Conservation (phyloP, 37 sponge, comb jelly and placozoan species). For the Corticium candelabrum region DNA sequence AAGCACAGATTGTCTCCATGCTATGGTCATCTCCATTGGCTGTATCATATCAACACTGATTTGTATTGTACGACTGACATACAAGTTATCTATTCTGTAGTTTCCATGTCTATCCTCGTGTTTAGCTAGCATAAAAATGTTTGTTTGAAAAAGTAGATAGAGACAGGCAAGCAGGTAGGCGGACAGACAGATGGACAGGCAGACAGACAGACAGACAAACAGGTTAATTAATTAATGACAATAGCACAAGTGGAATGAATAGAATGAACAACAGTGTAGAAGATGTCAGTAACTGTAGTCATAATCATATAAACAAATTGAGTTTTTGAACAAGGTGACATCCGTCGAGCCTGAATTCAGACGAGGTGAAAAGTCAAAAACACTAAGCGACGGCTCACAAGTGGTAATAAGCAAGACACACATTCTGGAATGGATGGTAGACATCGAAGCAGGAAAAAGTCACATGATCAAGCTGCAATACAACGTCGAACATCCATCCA, state of each 20-base stretch:
- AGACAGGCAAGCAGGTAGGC: too few relatives aligned
- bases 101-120: not conserved
- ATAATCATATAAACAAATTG: not conserved
- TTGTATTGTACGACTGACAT: too few relatives aligned
- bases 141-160: too few relatives aligned
- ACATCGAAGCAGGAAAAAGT: slow-evolving; percentile 38
- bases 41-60: too few relatives aligned
- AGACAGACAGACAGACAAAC: too few relatives aligned
- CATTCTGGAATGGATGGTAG: slow-evolving; percentile 63
- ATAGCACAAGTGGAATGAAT: not conserved
- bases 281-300: not conserved
- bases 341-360: slow-evolving; percentile 43
- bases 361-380: slow-evolving; percentile 31
- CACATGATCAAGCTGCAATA: slow-evolving; percentile 45
- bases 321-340: slow-evolving; percentile 25
- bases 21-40: too few relatives aligned
- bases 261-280: not conserved
- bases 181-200: too few relatives aligned
- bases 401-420: slow-evolving; percentile 46
- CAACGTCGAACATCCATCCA: slow-evolving; percentile 71
- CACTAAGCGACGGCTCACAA: slow-evolving; percentile 27
- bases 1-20: too few relatives aligned
- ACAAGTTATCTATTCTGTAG: slow-evolving; percentile 3
- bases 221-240: too few relatives aligned
- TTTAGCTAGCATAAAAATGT: not conserved